phyloP scores from a whole-genome alignment of 2,113 vertebrate species.

The Leptobrachium leishanense region DNA sequence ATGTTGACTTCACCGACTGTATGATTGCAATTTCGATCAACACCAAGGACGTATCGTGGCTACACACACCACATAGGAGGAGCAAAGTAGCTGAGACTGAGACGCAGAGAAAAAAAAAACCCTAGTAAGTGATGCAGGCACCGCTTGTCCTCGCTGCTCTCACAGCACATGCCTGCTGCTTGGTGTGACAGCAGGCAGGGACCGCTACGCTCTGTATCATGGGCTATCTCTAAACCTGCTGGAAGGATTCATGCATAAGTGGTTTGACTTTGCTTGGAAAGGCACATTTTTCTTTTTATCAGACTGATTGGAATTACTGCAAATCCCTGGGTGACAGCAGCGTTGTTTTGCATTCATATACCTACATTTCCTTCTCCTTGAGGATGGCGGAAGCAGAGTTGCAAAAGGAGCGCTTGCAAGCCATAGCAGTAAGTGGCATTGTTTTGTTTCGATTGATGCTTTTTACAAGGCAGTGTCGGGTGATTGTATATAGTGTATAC shows the following conservation, averaged over 20 bases:
- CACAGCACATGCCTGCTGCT: slow-evolving; percentile 77
- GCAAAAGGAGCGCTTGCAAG: slow-evolving; percentile 97
- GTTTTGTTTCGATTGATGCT: slow-evolving; percentile 19
- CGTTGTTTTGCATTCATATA: slow-evolving; percentile 52
- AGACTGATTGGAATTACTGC: slow-evolving; percentile 51
- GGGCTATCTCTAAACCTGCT: slow-evolving; percentile 62
- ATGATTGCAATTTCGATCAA: slow-evolving; percentile 39
- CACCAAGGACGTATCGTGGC: slow-evolving; percentile 58
- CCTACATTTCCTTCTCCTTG: slow-evolving; percentile 68
- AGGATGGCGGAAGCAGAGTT: slow-evolving; percentile 97
- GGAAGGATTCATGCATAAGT: slow-evolving; percentile 45
- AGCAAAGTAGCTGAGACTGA: slow-evolving; percentile 69
- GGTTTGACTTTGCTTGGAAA: slow-evolving; percentile 59
- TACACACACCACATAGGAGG: slow-evolving; percentile 70
- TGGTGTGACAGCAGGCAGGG: slow-evolving; percentile 71
- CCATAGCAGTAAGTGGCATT: slow-evolving; percentile 90
- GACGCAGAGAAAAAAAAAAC: slow-evolving; percentile 58
- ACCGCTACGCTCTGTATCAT: slow-evolving; percentile 78
- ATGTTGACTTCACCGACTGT: slow-evolving; percentile 37
- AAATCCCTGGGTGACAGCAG: slow-evolving; percentile 63
- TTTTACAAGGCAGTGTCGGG: background rate
- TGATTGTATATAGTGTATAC: too few species aligned
- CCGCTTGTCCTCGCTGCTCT: slow-evolving; percentile 74
- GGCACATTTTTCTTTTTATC: slow-evolving; percentile 47
- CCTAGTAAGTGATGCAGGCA: slow-evolving; percentile 56